Conservation (phyloP, 2,113 vertebrate genomes). For the Triplophysa dalaica region DNA sequence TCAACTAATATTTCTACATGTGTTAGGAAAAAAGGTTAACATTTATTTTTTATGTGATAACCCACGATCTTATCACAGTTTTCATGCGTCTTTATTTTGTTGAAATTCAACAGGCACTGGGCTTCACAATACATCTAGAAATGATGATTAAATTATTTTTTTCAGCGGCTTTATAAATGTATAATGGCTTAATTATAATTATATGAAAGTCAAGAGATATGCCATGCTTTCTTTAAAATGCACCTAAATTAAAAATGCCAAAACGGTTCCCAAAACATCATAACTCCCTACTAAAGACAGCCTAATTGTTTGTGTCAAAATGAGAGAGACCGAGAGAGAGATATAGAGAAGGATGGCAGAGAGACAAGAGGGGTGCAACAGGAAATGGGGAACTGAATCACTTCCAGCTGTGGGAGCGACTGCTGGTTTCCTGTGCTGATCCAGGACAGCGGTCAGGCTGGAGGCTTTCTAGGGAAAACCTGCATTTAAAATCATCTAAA, state of each 20-base stretch:
- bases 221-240: not conserved
- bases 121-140: too few species aligned
- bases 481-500: conserved; percentile 29
- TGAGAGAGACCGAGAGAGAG: conserved; percentile 45
- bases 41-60: too few species aligned
- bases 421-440: conserved; percentile 47
- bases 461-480: conserved; percentile 49
- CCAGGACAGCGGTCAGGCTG: conserved; percentile 40
- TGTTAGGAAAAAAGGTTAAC: too few species aligned
- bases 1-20: too few species aligned
- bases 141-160: too few species aligned
- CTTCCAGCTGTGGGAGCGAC: conserved; percentile 52
- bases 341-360: conserved; percentile 22
- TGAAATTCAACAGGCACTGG: too few species aligned
- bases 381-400: conserved; percentile 46
- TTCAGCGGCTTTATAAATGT: too few species aligned
- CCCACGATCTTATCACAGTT: too few species aligned
- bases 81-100: too few species aligned
- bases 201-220: too few species aligned
- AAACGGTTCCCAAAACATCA: not conserved
- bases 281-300: not conserved
- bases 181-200: too few species aligned
- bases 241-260: not conserved
- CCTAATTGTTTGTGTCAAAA: conserved; percentile 48
- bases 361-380: conserved; percentile 38